Conservation (phyloP, 2,113 vertebrate species). For the Melanerpes formicivorus region DNA sequence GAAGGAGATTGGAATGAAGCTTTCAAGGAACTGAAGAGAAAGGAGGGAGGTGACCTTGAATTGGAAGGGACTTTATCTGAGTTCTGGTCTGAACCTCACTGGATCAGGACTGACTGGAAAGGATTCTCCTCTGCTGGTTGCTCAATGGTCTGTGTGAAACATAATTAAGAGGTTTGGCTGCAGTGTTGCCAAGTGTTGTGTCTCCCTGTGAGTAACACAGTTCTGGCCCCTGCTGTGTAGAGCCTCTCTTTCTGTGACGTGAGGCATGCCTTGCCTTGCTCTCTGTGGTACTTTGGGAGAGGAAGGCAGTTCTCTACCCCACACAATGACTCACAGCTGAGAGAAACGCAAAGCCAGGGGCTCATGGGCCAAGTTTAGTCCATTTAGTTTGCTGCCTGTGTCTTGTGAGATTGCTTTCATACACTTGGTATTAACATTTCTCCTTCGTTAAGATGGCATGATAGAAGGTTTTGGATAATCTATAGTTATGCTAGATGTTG, state of each 20-base stretch:
- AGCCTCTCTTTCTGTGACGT: not conserved
- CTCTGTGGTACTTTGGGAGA: not conserved
- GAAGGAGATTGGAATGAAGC: not conserved
- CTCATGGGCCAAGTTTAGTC: not conserved
- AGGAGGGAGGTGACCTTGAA: not conserved
- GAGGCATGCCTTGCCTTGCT: not conserved
- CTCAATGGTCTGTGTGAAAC: not conserved
- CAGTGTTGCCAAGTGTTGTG: not conserved
- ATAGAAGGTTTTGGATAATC: not conserved
- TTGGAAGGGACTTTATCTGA: not conserved
- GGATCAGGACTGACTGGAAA: not conserved
- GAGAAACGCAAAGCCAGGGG: not conserved
- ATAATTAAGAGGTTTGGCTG: not conserved
- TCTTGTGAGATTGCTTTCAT: not conserved
- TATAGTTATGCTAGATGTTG: not conserved
- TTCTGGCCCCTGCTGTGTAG: not conserved
- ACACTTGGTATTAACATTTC: not conserved
- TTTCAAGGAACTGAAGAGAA: not conserved
- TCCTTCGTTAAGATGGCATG: not conserved
- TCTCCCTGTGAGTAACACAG: not conserved
- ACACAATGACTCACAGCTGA: slow-evolving; percentile 37
- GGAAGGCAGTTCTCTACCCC: not conserved
- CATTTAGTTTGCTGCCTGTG: not conserved
- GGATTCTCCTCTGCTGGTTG: not conserved
- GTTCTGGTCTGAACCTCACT: not conserved